Base-by-base conservation (phyloP, 2,113 vertebrate genomes). In the Ophiodon elongatus region DNA sequence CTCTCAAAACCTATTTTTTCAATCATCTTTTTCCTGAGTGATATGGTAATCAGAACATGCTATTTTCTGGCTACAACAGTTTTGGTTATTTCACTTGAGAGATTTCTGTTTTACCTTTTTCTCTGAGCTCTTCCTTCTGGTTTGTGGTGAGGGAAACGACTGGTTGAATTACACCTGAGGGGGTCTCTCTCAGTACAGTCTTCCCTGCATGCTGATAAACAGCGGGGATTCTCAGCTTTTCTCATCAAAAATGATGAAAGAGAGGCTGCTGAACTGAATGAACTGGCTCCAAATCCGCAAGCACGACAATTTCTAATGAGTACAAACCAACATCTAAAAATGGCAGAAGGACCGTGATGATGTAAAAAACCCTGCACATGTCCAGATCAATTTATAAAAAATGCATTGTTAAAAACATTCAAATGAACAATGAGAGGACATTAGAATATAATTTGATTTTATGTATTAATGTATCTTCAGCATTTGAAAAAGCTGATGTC, bases 261-360 rank as follows among this genome's bases (percentile, higher is more conserved):
- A 56, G 14, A 71, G 8, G 23, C 67, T 56, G 17, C 41, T 59
- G 27, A 5, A 31, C 17, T 47, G 63, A n/a, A n/a, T n/a, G n/a
- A n/a, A n/a, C n/a, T n/a, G n/a, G 7, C 35, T 41, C 21, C 2
- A 70, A 54, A 35, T 37, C 7, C 1, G 7, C n/a, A 27, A 11
- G 23, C 23, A 71, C 23, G 7, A 29, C 43, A 35, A 13, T 23
- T 33, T 7, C 17, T 6, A 23, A 56, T 9, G 37, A 43, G 3
- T 2, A 2, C 25, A 60, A 41, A 41, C 8, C 25, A 41, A 8
- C 23, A 43, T 3, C 29, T 37, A 29, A 8, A 57, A 57, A 50
- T 5, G 6, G 0, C 13, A 0, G 0, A 23, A 7, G 9, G 21
- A 23, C 3, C 5, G 1, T 8, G 9, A n/a, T 23, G 31, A 50